Percentiles rank a stretch among this genome's conserved stretches.
These are phyloP conservation scores for Nemopilema nomurai DNA, from an alignment of 30 jellyfish, hydroid and myxozoan species.

Conservation along the genomic window DNA sequence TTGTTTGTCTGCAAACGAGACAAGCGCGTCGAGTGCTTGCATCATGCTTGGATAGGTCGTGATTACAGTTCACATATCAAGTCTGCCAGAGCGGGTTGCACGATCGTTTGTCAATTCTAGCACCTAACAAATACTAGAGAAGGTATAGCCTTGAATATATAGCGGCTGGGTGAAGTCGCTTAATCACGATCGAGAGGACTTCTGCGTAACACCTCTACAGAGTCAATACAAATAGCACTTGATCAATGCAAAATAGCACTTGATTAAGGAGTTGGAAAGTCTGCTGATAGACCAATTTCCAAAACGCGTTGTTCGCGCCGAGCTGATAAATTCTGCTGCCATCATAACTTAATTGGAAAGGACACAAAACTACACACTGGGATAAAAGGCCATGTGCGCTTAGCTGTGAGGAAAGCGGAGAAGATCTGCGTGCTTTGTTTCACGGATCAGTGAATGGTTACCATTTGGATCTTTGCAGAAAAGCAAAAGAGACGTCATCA, in stretches of 20 bases:
- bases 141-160: background rate
- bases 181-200: too few species aligned
- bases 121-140: background rate
- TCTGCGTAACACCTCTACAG: too few species aligned
- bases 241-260: too few species aligned
- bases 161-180: background rate
- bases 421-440: background rate
- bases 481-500: background rate
- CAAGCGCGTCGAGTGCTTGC: constrained; percentile 8
- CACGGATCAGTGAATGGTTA: background rate
- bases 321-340: too few species aligned
- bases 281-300: too few species aligned
- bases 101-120: background rate
- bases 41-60: constrained; percentile 20
- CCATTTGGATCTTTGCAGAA: background rate
- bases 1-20: constrained; percentile 11
- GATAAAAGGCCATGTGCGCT: background rate
- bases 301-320: too few species aligned
- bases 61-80: background rate
- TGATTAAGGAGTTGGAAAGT: too few species aligned
- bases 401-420: background rate
- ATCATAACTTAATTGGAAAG: too few species aligned
- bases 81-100: background rate
- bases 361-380: background rate
- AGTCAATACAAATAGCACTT: too few species aligned